A percentile compares a stretch with the other conserved stretches of the same genome.
Evolutionary conservation across 2,113 vertebrate species (phyloP).

Genomic region (Myotis brandtii): DNA sequence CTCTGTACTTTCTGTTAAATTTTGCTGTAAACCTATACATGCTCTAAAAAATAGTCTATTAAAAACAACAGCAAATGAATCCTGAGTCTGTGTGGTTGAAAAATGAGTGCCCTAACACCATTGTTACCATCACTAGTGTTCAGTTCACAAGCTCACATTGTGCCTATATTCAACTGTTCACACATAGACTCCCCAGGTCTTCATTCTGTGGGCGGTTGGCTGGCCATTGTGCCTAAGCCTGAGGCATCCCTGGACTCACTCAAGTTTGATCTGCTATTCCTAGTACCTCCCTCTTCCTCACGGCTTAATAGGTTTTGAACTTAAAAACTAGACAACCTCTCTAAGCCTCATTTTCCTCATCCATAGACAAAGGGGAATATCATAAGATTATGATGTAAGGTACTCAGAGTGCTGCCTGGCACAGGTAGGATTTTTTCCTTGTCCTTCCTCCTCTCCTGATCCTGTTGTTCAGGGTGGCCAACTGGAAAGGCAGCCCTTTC

Average conservation of each 20-base stretch:
- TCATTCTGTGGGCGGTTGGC: not conserved
- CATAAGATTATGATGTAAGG: not conserved
- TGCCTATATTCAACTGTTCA: not conserved
- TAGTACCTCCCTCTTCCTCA: not conserved
- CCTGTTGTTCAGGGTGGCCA: not conserved
- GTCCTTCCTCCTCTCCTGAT: not conserved
- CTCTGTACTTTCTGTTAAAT: not conserved
- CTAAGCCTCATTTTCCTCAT: not conserved
- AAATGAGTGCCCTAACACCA: not conserved
- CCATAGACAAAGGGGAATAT: not conserved
- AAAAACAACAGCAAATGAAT: not conserved
- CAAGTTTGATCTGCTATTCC: not conserved
- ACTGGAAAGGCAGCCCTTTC: not conserved
- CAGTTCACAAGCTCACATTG: not conserved
- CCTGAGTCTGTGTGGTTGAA: not conserved
- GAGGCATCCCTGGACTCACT: not conserved
- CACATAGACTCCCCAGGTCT: rapidly evolving
- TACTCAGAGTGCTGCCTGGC: not conserved
- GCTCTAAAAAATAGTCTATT: not conserved
- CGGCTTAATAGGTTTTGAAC: not conserved
- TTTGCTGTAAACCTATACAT: not conserved
- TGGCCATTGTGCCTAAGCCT: not conserved
- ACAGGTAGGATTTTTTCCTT: not conserved
- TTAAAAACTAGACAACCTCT: not conserved
- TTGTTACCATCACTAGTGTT: rapidly evolving